phyloP scores from a whole-genome alignment of 2,797 vertebrate genomes.

The Arctocebus calabarensis region DNA sequence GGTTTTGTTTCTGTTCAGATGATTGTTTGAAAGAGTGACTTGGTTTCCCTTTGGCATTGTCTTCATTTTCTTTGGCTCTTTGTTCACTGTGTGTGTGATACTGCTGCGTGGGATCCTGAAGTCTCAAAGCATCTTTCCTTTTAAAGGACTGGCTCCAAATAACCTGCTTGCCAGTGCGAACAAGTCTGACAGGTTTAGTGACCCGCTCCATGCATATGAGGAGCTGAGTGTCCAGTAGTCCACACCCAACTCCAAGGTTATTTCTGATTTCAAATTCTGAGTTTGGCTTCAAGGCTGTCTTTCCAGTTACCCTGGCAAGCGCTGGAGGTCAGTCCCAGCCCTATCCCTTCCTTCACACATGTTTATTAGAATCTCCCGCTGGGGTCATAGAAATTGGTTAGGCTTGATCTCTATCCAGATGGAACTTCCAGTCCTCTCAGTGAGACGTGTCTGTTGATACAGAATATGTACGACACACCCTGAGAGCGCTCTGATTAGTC shows the following conservation, averaged over 20 bases:
- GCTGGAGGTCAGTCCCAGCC: not conserved
- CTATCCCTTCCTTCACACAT: not conserved
- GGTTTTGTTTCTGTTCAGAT: conserved; percentile 72
- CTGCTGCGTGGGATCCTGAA: conserved; percentile 61
- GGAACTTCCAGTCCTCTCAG: not conserved
- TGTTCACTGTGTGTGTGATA: conserved; percentile 28
- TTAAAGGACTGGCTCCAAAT: conserved; percentile 67
- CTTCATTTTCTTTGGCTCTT: conserved; percentile 77
- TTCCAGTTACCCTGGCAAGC: not conserved
- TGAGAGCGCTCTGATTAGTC: not conserved
- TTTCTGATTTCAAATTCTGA: conserved; percentile 44
- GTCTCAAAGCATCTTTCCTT: conserved; percentile 69
- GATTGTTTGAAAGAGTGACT: conserved; percentile 67
- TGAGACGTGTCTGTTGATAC: not conserved
- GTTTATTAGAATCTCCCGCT: not conserved
- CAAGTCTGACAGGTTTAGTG: conserved; percentile 75
- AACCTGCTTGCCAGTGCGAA: conserved; percentile 67
- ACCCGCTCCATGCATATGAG: conserved; percentile 13
- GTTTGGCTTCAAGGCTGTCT: conserved; percentile 19
- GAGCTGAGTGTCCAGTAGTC: conserved; percentile 37
- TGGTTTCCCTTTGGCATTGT: conserved; percentile 64
- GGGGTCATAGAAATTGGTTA: not conserved
- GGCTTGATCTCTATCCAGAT: not conserved
- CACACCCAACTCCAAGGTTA: not conserved
- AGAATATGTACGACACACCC: rapidly evolving